A percentile compares a stretch with the other conserved stretches of the same genome.
phyloP scores from a whole-genome alignment of 2,888 invertebrate genomes.

The Augochlorella aurata region DNA sequence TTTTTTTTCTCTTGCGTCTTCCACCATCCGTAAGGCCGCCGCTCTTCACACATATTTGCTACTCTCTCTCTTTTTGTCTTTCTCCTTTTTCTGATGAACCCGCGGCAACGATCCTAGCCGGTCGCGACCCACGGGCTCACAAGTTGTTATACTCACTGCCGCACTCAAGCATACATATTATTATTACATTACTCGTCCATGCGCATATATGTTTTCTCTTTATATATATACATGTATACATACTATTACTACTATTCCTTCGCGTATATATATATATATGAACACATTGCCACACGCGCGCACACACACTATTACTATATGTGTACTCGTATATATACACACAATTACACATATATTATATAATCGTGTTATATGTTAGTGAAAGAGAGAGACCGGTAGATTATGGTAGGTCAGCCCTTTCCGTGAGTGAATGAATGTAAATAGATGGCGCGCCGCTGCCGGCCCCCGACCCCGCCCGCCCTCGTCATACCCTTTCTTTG shows the following conservation, averaged over 20 bases:
- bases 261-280: constrained; percentile 67
- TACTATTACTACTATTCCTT: constrained; percentile 65
- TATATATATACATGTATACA: constrained; percentile 72
- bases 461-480: constrained; percentile 81
- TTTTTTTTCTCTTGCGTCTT: constrained; percentile 69
- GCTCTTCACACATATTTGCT: constrained; percentile 68
- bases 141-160: constrained; percentile 81
- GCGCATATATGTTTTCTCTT: constrained; percentile 68
- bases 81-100: constrained; percentile 46
- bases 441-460: constrained; percentile 82
- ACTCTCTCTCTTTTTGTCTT: constrained; percentile 63
- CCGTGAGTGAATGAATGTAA: constrained; percentile 81
- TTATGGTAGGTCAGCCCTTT: constrained; percentile 81
- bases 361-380: constrained; percentile 80
- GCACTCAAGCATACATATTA: constrained; percentile 80
- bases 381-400: constrained; percentile 80
- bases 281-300: constrained; percentile 69
- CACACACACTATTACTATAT: constrained; percentile 69
- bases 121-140: constrained; percentile 63
- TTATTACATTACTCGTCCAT: constrained; percentile 79
- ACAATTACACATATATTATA: constrained; percentile 74
- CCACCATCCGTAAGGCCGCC: constrained; percentile 72
- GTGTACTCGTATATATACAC: constrained; percentile 72
- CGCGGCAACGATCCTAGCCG: neutral
- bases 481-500: constrained; percentile 81